Evolutionary conservation across 2,888 invertebrate species (phyloP), one percentile per base, ranked within the genome.

Genomic region (Patella pellucida): DNA sequence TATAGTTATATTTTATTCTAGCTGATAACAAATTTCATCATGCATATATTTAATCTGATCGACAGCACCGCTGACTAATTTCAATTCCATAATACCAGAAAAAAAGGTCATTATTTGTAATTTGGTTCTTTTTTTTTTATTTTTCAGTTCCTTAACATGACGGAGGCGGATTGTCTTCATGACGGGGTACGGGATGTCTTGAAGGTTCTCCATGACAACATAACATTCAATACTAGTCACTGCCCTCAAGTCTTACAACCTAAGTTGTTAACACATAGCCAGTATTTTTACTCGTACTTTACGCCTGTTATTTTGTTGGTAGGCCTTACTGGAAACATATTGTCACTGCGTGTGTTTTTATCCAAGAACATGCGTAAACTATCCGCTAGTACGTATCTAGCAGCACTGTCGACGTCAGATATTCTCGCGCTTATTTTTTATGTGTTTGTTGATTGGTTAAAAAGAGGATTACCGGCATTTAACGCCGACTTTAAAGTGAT

Each of bases 301-400:
- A 94, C 94, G 0, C 96, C 96, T 0, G 86, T 94, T 0, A 91
- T 96, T 1, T 93, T 95, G 3, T 86, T 92, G n/a, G 92, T 95
- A 15, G 96, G 96, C 23, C 92, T 93, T 0, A 88, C 95, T 15
- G 96, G 96, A 9, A 96, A 96, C 87, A 91, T 93, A 27, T 86
- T 96, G 0, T 95, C 95, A 0, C 92, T 96, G 0, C 92, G 93
- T 81, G 95, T 96, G 0, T 96, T 96, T 87, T 94, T 95, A 62
- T 95, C 95, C 79, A 91, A 96, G 76, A 92, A 94, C 54, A 93
- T 94, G 79, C 93, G 95, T n/a, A 84, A 84, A 51, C 81, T 88
- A 27, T 95, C 96, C 0, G 95, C 95, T 0, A 95, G 95, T 80
- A 94, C 94, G 83, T 96, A 96, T 89, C 91, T 96, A 78, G 94